Percentiles rank a stretch among this genome's conserved stretches.
phyloP scores from a whole-genome alignment of 2,888 invertebrate species.

The Orthosia gracilis region DNA sequence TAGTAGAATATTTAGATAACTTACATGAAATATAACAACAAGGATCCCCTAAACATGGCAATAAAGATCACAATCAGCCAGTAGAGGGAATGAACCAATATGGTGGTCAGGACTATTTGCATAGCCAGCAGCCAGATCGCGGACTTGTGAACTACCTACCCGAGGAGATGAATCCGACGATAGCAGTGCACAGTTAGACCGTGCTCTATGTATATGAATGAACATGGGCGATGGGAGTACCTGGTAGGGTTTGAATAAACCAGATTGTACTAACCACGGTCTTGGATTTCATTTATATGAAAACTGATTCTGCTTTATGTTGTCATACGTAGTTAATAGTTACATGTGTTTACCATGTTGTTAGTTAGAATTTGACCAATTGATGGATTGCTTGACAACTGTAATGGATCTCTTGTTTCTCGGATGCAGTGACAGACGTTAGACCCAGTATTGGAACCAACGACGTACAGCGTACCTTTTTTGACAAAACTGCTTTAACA shows the following conservation, averaged over 20 bases:
- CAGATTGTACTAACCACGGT: conserved; percentile 32
- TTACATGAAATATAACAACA: conserved; percentile 38
- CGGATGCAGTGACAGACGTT: neutral
- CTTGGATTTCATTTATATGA: conserved; percentile 21
- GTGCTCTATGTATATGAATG: conserved; percentile 61
- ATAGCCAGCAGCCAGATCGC: conserved; percentile 69
- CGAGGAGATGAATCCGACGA: conserved; percentile 66
- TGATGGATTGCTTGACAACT: conserved; percentile 9
- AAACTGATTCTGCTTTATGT: conserved; percentile 12
- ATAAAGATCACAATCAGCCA: conserved; percentile 65
- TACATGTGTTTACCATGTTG: neutral
- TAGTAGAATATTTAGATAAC: conserved; percentile 32
- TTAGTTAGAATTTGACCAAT: neutral
- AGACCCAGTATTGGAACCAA: neutral
- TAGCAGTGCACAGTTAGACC: conserved; percentile 59
- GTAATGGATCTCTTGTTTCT: conserved; percentile 17
- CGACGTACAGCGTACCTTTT: neutral
- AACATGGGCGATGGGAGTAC: conserved; percentile 37
- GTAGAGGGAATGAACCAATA: conserved; percentile 59
- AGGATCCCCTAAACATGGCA: conserved; percentile 43
- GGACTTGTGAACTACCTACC: conserved; percentile 64
- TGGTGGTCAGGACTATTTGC: conserved; percentile 67
- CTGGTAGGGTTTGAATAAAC: conserved; percentile 49
- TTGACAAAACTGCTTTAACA: neutral
- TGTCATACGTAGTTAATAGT: neutral